Evolutionary conservation across 2,113 vertebrate genomes (phyloP).

Genomic region (Cyanistes caeruleus): DNA sequence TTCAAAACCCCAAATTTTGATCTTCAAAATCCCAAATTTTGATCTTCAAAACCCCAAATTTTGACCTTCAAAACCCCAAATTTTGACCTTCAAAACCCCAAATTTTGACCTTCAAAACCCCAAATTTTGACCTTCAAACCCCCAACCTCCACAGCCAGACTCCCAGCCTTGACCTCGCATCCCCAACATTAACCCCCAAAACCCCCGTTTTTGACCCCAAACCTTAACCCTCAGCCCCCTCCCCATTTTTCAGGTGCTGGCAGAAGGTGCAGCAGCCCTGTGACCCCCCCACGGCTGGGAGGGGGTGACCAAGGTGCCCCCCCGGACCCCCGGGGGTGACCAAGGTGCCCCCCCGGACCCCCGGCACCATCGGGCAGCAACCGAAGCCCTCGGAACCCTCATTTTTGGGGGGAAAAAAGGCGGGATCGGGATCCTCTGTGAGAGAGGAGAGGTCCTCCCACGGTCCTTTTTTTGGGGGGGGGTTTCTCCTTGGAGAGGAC

Average conservation of each 20-base stretch:
- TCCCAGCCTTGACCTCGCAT: neutral
- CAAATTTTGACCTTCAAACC: too few species aligned
- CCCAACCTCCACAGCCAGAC: neutral
- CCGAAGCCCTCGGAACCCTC: neutral
- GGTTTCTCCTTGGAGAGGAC: neutral
- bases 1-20: too few species aligned
- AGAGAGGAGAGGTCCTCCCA: neutral
- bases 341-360: neutral
- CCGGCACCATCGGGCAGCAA: rapidly evolving
- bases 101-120: too few species aligned
- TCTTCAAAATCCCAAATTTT: too few species aligned
- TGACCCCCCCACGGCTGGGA: neutral
- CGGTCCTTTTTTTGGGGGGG: neutral
- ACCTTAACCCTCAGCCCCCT: neutral
- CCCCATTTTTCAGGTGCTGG: neutral
- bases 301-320: neutral
- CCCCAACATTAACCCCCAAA: neutral
- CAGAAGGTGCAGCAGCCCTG: neutral
- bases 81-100: too few species aligned
- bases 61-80: too few species aligned
- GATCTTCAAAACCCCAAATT: too few species aligned
- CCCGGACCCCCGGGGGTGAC: neutral
- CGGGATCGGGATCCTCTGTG: neutral
- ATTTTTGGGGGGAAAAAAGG: neutral
- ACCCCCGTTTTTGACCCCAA: neutral